Conservation (phyloP, 2,797 vertebrate species). For the Falco concolor region DNA sequence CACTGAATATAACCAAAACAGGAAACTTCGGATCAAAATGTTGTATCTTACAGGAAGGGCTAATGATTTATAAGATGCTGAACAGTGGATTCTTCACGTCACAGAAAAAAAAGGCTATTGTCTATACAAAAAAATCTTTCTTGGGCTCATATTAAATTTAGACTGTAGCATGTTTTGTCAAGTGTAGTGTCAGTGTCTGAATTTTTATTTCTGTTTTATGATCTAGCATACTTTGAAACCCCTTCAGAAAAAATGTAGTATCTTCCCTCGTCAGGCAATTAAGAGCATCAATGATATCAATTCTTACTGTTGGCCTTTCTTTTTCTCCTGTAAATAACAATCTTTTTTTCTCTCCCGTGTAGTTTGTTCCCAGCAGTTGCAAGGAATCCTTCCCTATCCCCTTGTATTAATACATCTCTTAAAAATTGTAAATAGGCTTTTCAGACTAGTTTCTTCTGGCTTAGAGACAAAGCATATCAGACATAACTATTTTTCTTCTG, state of each 20-base stretch:
- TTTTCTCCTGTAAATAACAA: not conserved
- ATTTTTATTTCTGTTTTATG: not conserved
- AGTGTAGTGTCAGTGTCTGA: not conserved
- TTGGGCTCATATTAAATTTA: not conserved
- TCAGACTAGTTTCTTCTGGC: not conserved
- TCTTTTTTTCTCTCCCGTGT: not conserved
- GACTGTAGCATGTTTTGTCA: not conserved
- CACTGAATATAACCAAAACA: not conserved
- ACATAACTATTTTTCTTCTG: not conserved
- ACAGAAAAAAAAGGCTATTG: not conserved
- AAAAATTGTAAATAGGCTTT: not conserved
- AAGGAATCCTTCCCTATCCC: not conserved
- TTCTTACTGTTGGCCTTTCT: not conserved
- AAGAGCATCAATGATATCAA: not conserved
- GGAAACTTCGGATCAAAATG: not conserved
- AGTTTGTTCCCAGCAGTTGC: not conserved
- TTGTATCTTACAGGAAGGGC: not conserved
- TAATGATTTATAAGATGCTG: not conserved
- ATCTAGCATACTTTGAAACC: not conserved
- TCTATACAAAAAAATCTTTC: not conserved
- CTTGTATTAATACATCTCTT: not conserved
- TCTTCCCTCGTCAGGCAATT: not conserved
- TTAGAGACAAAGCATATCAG: not conserved
- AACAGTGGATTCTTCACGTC: not conserved
- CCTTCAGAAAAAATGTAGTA: not conserved